Base-by-base conservation (phyloP, 2,113 vertebrate species). In the Malurus alboscapulatus region DNA sequence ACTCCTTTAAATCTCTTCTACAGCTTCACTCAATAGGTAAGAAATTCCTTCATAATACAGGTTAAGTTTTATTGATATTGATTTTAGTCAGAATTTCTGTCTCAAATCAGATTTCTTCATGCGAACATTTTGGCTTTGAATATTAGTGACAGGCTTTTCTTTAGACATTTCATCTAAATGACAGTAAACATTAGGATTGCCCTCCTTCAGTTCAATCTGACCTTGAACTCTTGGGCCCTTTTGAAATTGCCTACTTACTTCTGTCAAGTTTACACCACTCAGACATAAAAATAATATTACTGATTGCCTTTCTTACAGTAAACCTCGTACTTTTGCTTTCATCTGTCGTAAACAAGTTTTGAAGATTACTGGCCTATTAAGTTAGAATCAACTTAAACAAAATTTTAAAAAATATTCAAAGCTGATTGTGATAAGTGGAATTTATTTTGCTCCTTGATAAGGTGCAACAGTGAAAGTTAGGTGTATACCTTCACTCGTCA, bases 171-270 rank as follows among this genome's bases (percentile, higher is more conserved):
- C 27, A 51, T 68, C 45, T 32, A n/a, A 88, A 90, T 79, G 48
- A 76, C 92, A 72, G 67, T 53, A 92, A 93, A 87, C 66, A 85
- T 90, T 62, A 82, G 74, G 58, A 68, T n/a, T 73, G 45, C n/a
- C 20, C 44, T 91, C 25, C 82, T 94, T 74, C 90, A 51, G 6
- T 87, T 82, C 45, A 61, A 7, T 65, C 42, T 84, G 77, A 78
- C 59, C 67, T 87, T 85, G 85, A 58, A 85, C 32, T 77, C 62
- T 51, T 82, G 20, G 50, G 34, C n/a, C n/a, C 22, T 79, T 92
- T 61, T 65, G 50, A 93, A 66, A 85, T 85, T 72, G 78, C 22
- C 36, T 83, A 27, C 74, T 93, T 84, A 51, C 62, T 92, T 91
- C 71, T 88, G 21, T 75, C 50, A 73, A 51, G 36, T 86, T 80